Conservation (phyloP, 2,888 invertebrate species). For the Drosophila colorata region DNA sequence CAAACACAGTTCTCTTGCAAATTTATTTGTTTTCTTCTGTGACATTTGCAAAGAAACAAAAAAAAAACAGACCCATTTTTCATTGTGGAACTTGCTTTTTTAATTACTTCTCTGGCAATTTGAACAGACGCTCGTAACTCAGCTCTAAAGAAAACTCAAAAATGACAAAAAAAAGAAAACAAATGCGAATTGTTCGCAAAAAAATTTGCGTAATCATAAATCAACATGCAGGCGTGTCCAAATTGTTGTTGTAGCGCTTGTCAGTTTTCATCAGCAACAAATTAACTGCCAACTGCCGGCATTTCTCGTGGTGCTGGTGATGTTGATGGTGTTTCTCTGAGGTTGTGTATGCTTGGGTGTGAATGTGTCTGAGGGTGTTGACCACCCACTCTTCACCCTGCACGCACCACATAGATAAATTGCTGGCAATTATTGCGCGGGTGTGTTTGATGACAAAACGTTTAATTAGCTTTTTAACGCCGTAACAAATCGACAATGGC, state of each 20-base stretch:
- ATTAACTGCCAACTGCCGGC: conserved; percentile 52
- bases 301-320: conserved; percentile 6
- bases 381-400: not conserved
- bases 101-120: conserved; percentile 53
- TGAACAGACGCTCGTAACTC: conserved; percentile 53
- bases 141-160: conserved; percentile 39
- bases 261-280: conserved; percentile 61
- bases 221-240: conserved; percentile 59
- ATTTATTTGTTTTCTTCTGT: not conserved
- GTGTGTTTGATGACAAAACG: conserved; percentile 45
- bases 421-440: conserved; percentile 46
- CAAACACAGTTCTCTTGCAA: no score
- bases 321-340: not conserved
- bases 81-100: conserved; percentile 20
- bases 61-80: conserved; percentile 52
- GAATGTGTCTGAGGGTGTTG: conserved; percentile 10
- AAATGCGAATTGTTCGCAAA: conserved; percentile 14
- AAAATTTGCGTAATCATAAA: conserved; percentile 67
- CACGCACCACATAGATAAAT: conserved; percentile 18
- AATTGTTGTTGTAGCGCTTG: conserved; percentile 34
- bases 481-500: conserved; percentile 49
- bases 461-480: conserved; percentile 69
- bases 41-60: conserved; percentile 11
- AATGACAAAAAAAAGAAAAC: conserved; percentile 30
- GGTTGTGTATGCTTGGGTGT: not conserved